Base-by-base conservation (phyloP, 2,888 invertebrate genomes). In the Horisme vitalbata region DNA sequence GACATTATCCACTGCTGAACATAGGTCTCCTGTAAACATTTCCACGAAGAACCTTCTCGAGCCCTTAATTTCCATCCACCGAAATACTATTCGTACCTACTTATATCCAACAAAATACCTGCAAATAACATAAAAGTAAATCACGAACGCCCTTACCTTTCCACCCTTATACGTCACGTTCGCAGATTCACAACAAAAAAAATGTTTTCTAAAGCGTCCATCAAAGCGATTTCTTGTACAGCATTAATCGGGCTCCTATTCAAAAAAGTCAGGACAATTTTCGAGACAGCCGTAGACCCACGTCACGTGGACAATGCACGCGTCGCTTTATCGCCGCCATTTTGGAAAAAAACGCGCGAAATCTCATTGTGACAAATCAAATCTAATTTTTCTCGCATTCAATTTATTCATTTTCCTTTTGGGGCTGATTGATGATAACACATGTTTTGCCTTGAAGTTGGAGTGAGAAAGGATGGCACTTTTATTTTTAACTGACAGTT, bases 211-310 rank as follows among this genome's bases (percentile, higher is more conserved):
- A 76, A 77, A 78, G 75, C 81, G 75, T 77, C 81, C 78, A 75
- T 85, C 86, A 83, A 79, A 82, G 75, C 68, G 75, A 79, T 78
- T 79, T 69, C 78, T 65, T 75, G 71, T 76, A 75, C 79, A 76
- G 71, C 73, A 76, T 76, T 79, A 80, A 80, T 81, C 79, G 43
- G 41, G 75, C 69, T 68, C 60, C 78, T 75, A 73, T 83, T 82
- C 73, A 79, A 79, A 83, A 79, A 80, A 75, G 69, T 65, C 61
- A 71, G 48, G 69, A 78, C 78, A 75, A 79, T 78, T 78, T 72
- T 59, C 68, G 49, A 58, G 62, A 64, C 72, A 67, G 70, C 71
- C 71, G 61, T 65, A 61, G 66, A 86, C 88, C 88, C 87, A 82
- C 80, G 70, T 88, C 88, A 87, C 53, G 64, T 51, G 65, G 68